These are phyloP conservation scores for Napeogenes inachia DNA, from an alignment of 2,888 invertebrate species.

Conservation along the genomic window DNA sequence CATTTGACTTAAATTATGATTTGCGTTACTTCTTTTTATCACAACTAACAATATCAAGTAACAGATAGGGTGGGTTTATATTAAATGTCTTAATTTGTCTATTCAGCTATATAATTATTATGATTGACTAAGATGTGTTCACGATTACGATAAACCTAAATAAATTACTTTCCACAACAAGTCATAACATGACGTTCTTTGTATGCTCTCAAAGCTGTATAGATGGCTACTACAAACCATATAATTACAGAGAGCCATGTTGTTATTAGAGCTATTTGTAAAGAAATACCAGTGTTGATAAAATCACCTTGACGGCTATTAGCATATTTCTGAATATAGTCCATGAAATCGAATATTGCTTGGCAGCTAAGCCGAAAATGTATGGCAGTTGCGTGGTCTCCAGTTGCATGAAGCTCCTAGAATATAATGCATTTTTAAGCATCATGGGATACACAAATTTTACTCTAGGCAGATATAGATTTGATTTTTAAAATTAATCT, in stretches of 20 bases:
- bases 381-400: conserved; percentile 78
- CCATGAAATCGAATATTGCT: conserved; percentile 89
- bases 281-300: conserved; percentile 84
- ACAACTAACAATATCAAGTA: too few relatives aligned
- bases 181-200: conserved; percentile 63
- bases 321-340: conserved; percentile 85
- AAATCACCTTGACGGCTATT: conserved; percentile 80
- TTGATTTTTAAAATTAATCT: background rate
- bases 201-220: conserved; percentile 75
- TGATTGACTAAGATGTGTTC: background rate
- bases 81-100: too few relatives aligned
- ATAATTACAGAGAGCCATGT: conserved; percentile 79
- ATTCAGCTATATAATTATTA: too few relatives aligned
- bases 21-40: too few relatives aligned
- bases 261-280: conserved; percentile 80
- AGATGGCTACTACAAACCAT: conserved; percentile 73
- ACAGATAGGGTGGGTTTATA: too few relatives aligned
- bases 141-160: background rate
- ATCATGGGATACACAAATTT: background rate
- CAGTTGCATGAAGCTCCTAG: conserved; percentile 70
- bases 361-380: conserved; percentile 83
- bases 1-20: too few relatives aligned
- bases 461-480: background rate
- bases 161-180: conserved; percentile 63
- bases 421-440: conserved; percentile 22